Evolutionary conservation across 2,888 invertebrate genomes (phyloP), one percentile per base, ranked within the genome.

Genomic region (Oxycera nigricornis): DNA sequence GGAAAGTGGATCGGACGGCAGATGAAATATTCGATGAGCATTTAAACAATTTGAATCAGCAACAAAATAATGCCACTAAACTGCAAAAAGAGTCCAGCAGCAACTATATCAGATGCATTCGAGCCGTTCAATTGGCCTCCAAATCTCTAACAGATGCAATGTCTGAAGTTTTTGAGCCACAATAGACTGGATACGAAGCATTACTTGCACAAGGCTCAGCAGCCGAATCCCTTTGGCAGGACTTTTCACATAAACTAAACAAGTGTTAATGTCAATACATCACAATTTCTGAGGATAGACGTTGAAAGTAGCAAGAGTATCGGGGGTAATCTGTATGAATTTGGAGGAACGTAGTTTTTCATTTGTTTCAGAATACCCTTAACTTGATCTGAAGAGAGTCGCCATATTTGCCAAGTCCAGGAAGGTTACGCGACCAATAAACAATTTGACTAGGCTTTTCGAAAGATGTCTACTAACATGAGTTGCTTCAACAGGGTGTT

Each of bases 1-100:
- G 98, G 79, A 98, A 98, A 88, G 97, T 97, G 75, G 98, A 98
- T 86, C 90, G 95, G 81, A 98, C 98, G 17, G 94, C 96, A 75
- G 98, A 98, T 87, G 98, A 98, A 84, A 95, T 95, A 81, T 97
- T 98, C 86, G 97, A 98, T 85, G 96, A 97, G 83, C 96, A 97
- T 87, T 90, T 97, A 79, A 93, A 92, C 83, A 97, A 97, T 87
- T 96, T 98, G 86, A 93, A 91, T 84, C 92, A 94, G 82, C 98
- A 98, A 87, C 95, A 97, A 87, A 93, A 92, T 84, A 92, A 94
- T 81, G 96, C 97, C 74, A 94, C 91, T 82, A 90, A 94, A 86
- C 89, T 98, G 82, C 97, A 98, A 87, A 98, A 98, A 87, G 98
- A 98, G 88, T 94, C 98, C 86, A 96, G 94, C 87, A n/a, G n/a